Base-by-base conservation (phyloP, 2,797 vertebrate genomes). In the Pelobates cultripes region DNA sequence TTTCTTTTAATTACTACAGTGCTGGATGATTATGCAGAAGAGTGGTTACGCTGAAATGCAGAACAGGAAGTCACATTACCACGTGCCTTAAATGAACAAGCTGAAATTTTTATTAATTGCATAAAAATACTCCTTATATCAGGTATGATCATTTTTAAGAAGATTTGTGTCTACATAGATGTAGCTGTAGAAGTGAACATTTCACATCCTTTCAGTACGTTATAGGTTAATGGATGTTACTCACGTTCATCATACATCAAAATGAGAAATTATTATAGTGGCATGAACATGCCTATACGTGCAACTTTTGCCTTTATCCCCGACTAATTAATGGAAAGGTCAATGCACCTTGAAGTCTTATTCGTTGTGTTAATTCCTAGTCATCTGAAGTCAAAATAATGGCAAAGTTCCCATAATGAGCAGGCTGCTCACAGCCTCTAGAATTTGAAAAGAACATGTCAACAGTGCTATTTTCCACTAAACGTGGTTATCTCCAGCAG, bases 401-500 rank as follows among this genome's bases (percentile, higher is more conserved):
- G 77, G 55, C 72, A 79, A 80, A 70, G 41, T 43, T 13, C 43
- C 51, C 55, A 75, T 41, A 64, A 76, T 70, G 68, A 83, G 63
- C 70, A 83, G 77, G 55, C 73, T 79, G 67, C 70, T 57, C 63
- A 69, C 70, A 66, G 42, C 71, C 79, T 80, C 41, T 67, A 76
- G 72, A 45, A 79, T 76, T 71, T 68, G 77, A 76, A 84, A 84
- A 76, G 77, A 79, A 76, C 82, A 80, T 84, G 82, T 84, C 77
- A 84, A 79, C 77, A 72, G 67, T 76, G 44, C 47, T 84, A 84
- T 79, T 84, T 53, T 84, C 68, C 47, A 79, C 77, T 76, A 84
- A 68, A 75, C 73, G 66, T 84, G 73, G 82, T 84, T 84, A 75
- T 80, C 82, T 75, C 77, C 77, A 72, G 68, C 82, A 84, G 82